A percentile compares a stretch with the other conserved stretches of the same genome.
phyloP scores from a whole-genome alignment of 2,888 invertebrate genomes.

The Phyllotreta striolata region DNA sequence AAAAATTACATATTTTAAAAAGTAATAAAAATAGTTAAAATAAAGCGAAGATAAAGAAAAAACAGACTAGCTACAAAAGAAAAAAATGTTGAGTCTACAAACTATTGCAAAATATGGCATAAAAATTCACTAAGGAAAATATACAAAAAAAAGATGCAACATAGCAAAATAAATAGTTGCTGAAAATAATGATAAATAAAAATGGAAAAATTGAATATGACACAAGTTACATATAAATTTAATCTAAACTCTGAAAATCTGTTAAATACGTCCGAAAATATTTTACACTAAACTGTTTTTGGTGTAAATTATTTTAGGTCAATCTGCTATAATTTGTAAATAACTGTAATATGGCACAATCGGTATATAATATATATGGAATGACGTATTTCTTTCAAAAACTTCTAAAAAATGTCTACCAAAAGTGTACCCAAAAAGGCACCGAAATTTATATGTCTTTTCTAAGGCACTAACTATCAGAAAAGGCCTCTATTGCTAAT shows the following conservation, averaged over 20 bases:
- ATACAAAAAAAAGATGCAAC: slow-evolving; percentile 44
- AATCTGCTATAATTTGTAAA: slow-evolving; percentile 41
- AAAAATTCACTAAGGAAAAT: slow-evolving; percentile 54
- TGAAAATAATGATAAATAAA: slow-evolving; percentile 42
- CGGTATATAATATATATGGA: slow-evolving; percentile 42
- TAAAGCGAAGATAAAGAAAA: slow-evolving; percentile 40
- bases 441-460: slow-evolving; percentile 57
- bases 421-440: slow-evolving; percentile 53
- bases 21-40: slow-evolving; percentile 42
- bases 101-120: slow-evolving; percentile 55
- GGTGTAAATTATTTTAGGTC: slow-evolving; percentile 37
- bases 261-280: slow-evolving; percentile 37
- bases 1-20: slow-evolving; percentile 38
- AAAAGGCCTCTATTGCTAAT: slow-evolving; percentile 55
- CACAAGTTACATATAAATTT: slow-evolving; percentile 45
- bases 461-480: slow-evolving; percentile 59
- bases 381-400: slow-evolving; percentile 45
- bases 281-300: slow-evolving; percentile 29
- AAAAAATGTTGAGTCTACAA: slow-evolving; percentile 40
- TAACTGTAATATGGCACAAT: slow-evolving; percentile 50
- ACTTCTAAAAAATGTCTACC: slow-evolving; percentile 43
- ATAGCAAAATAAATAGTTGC: slow-evolving; percentile 47
- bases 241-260: slow-evolving; percentile 40
- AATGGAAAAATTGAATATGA: slow-evolving; percentile 48
- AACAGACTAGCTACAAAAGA: slow-evolving; percentile 53